phyloP scores from a whole-genome alignment of 2,888 invertebrate genomes.

The Philonicus albiceps region DNA sequence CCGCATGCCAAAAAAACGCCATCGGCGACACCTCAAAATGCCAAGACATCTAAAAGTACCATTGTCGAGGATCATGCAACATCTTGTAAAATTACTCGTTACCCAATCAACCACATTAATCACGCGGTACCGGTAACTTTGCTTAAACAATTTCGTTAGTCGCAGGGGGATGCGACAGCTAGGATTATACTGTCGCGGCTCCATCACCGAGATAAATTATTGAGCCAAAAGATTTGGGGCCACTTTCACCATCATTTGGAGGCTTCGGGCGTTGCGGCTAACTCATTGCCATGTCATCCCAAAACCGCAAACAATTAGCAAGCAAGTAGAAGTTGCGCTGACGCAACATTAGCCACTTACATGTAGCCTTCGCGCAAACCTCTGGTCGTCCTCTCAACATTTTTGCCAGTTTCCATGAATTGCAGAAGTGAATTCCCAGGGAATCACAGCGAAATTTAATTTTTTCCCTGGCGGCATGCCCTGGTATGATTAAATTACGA shows the following conservation, averaged over 20 bases:
- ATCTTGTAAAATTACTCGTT: neutral
- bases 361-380: neutral
- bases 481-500: neutral
- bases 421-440: neutral
- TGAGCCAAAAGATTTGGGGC: neutral
- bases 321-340: neutral
- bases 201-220: neutral
- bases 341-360: neutral
- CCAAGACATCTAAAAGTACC: neutral
- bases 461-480: neutral
- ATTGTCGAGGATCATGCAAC: neutral
- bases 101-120: neutral
- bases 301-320: neutral
- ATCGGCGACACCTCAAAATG: neutral
- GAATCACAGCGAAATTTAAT: neutral
- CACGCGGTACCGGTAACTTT: neutral
- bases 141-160: neutral
- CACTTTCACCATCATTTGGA: neutral
- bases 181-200: neutral
- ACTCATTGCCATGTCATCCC: neutral
- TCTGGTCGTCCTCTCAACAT: neutral
- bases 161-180: neutral
- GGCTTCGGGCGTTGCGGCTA: neutral
- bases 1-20: neutral
- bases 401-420: neutral